phyloP scores from a whole-genome alignment of 2,113 vertebrate genomes.

The Bos taurus region DNA sequence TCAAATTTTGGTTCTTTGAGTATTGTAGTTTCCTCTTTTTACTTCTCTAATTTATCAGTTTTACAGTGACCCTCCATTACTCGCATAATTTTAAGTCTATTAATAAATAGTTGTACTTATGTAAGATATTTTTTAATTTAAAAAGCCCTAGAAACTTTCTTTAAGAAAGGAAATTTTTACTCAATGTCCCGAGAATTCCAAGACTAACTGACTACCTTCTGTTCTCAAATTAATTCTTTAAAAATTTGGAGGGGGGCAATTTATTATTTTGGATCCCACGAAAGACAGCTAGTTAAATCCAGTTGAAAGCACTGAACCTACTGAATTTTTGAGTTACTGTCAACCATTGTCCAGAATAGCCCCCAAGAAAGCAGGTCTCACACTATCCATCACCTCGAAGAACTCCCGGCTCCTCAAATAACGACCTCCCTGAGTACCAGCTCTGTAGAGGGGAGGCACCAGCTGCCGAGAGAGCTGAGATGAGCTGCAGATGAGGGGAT shows the following conservation, averaged over 20 bases:
- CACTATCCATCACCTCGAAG: not conserved
- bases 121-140: not conserved
- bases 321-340: constrained; percentile 14
- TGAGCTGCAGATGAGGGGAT: constrained; percentile 45
- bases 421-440: rapidly evolving
- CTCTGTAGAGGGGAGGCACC: not conserved
- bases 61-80: not conserved
- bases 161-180: constrained; percentile 11
- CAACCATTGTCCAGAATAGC: not conserved
- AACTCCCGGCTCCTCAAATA: not conserved
- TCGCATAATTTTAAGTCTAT: not conserved
- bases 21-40: constrained; percentile 29
- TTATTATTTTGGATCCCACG: constrained; percentile 4
- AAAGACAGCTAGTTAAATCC: constrained; percentile 27
- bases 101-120: not conserved
- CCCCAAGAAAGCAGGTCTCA: not conserved
- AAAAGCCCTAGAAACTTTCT: not conserved
- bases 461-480: constrained; percentile 43
- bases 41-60: not conserved
- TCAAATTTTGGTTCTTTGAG: not conserved
- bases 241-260: not conserved
- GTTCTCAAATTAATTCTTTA: not conserved
- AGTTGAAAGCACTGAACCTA: not conserved
- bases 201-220: not conserved
- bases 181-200: not conserved